Evolutionary conservation across 1,140 invertebrate species (phyloP), one percentile per base, ranked within the genome.

Genomic region (Atta texana): DNA sequence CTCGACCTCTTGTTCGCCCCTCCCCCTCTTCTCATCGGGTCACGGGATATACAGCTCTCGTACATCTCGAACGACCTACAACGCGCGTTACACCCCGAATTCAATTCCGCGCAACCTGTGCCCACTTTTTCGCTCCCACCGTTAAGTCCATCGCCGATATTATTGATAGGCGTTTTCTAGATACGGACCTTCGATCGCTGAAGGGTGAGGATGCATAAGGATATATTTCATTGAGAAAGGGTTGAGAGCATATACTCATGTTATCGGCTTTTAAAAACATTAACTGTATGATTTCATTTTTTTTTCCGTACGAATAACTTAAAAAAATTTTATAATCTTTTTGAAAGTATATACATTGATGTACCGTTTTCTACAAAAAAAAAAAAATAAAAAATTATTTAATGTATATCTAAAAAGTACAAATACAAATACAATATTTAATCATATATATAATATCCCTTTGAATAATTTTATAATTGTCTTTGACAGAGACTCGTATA

Each of bases 41-140:
- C 78, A 78, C 55, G 77, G 55, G 74, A 69, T 63, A 90, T 90
- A 90, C 88, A 88, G 78, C 89, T 85, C 86, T 74, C 80, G 88
- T 90, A 90, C 89, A 90, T 90, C 75, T 90, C 89, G 78, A 89
- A 87, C 89, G 44, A 89, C 76, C 68, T 84, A 87, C 86, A 74
- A 74, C 80, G 81, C 69, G 57, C 55, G 53, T 57, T 87, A 84
- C 55, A 44, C 74, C 81, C 81, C 61, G 72, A 71, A 85, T 87
- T 88, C 88, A 88, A 90, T 90, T 90, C 76, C 81, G 86, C 76
- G 86, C 89, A 90, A 88, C 75, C 89, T 77, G 86, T 76, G 81
- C 69, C 82, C 81, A 90, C 89, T 90, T 90, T 90, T 90, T 90
- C 89, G 88, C 86, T 90, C 89, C 86, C 89, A 90, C 86, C 86